Evolutionary conservation across 1,140 invertebrate species (phyloP), one percentile per base, ranked within the genome.

Genomic region (Cylas formicarius): DNA sequence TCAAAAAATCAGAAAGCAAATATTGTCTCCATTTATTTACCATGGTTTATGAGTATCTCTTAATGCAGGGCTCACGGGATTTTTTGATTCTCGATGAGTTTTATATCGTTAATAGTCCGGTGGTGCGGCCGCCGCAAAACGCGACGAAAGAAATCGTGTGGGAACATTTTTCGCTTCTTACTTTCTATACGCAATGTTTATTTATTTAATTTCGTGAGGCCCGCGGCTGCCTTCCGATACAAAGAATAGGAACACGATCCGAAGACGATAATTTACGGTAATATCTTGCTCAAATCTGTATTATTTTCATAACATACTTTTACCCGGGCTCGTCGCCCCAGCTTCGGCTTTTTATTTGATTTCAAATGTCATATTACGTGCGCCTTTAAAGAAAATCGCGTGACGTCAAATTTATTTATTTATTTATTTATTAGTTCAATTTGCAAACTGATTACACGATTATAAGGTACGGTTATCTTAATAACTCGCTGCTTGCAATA

Each of bases 221-320:
- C 18, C 39, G 24, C 24, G 27, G 44, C 10, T 10, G 4, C 16
- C 11, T 39, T 46, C 34, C 11, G 14, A 29, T 39, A 46, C 32
- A 23, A 39, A 24, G 27, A 46, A 39, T 37, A 27, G 17, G 22
- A 46, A 39, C 44, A 39, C 23, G 23, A 35, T 27, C 22, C 33
- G 17, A 17, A 17, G 28, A 29, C 28, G 18, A 13, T 19, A 17
- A 39, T n/a, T 34, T 46, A n/a, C n/a, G 44, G 31, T 46, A 46
- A 46, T 46, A 31, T 11, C 8, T 22, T 20, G 13, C 19, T 35
- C 22, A 46, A 46, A 46, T 46, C 29, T 13, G 20, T 32, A 9
- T 46, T 31, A 39, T 46, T 38, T 39, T 39, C 13, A 28, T 46
- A 46, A 39, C 44, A 46, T 27, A 46, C 33, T 44, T 44, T 44